Percentiles rank a stretch among this genome's conserved stretches.
phyloP scores from a whole-genome alignment of 1,140 invertebrate genomes.

The Mya arenaria region DNA sequence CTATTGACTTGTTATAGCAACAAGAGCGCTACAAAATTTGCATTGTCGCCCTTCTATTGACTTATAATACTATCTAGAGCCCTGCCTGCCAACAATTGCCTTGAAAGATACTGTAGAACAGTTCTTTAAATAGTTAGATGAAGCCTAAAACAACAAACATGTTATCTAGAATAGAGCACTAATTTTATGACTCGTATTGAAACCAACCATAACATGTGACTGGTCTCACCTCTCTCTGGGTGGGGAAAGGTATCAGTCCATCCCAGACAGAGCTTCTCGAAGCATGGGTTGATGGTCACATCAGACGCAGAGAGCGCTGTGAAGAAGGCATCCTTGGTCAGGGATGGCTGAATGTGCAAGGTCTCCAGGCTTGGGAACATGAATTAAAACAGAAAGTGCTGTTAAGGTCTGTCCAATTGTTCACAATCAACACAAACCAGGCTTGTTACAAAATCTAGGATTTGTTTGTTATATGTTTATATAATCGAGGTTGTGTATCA shows the following conservation, averaged over 20 bases:
- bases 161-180: too few relatives aligned
- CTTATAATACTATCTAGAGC: too few relatives aligned
- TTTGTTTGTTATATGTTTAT: not conserved
- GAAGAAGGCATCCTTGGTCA: slow-evolving; percentile 73
- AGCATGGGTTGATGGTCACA: slow-evolving; percentile 63
- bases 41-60: too few relatives aligned
- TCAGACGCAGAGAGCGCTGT: slow-evolving; percentile 66
- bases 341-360: slow-evolving; percentile 68
- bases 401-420: too few relatives aligned
- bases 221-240: not conserved
- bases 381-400: not conserved
- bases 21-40: too few relatives aligned
- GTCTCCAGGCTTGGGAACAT: slow-evolving; percentile 61
- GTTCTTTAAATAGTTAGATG: too few relatives aligned
- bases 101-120: too few relatives aligned
- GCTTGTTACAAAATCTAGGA: not conserved
- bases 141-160: too few relatives aligned
- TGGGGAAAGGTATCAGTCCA: slow-evolving; percentile 68
- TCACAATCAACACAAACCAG: too few relatives aligned
- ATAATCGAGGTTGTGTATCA: not conserved
- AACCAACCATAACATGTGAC: not conserved
- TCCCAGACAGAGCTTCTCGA: slow-evolving; percentile 68
- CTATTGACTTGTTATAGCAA: too few relatives aligned
- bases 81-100: too few relatives aligned
- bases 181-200: too few relatives aligned